phyloP scores from a whole-genome alignment of 2,113 vertebrate genomes.

The Panthera uncia region DNA sequence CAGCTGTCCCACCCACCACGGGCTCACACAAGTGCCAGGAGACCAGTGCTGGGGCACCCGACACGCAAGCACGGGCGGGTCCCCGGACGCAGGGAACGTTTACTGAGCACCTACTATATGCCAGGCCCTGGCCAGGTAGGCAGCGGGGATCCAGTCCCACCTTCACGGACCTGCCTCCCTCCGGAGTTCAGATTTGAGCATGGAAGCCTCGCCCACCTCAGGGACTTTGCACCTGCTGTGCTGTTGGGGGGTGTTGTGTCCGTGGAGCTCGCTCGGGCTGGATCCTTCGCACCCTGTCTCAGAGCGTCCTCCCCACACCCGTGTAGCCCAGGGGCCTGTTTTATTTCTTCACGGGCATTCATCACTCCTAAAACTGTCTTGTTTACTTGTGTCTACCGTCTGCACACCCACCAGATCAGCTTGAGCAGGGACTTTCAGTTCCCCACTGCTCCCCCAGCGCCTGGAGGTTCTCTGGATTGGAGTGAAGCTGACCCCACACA shows the following conservation, averaged over 20 bases:
- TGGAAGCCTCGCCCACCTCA: not conserved
- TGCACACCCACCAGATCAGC: not conserved
- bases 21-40: not conserved
- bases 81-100: accelerated
- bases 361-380: not conserved
- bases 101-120: not conserved
- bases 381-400: not conserved
- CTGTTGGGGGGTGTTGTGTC: not conserved
- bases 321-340: accelerated
- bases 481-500: not conserved
- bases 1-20: accelerated
- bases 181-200: not conserved
- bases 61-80: accelerated
- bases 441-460: not conserved
- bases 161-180: not conserved
- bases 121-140: not conserved
- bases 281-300: not conserved
- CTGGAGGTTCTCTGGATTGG: not conserved
- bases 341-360: not conserved
- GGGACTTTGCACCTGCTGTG: not conserved
- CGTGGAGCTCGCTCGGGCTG: accelerated
- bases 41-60: not conserved
- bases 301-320: too few relatives aligned
- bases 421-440: not conserved
- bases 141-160: accelerated